Percentiles rank a stretch among this genome's conserved stretches.
phyloP scores from a whole-genome alignment of 2,888 invertebrate genomes.

The Pediacus dermestoides region DNA sequence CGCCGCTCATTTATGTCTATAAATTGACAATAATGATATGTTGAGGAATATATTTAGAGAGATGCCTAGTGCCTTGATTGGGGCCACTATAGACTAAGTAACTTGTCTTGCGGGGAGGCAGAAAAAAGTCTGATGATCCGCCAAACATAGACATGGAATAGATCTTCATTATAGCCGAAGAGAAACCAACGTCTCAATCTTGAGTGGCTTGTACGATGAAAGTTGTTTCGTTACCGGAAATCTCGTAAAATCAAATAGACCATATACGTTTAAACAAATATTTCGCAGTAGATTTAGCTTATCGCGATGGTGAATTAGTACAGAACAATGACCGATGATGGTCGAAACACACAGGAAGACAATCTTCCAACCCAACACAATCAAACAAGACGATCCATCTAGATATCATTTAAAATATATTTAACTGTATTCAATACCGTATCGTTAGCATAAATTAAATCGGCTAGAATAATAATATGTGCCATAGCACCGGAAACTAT shows the following conservation, averaged over 20 bases:
- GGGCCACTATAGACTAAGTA: conserved; percentile 1
- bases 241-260: conserved; percentile 37
- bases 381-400: conserved; percentile 3
- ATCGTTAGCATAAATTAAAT: conserved; percentile 47
- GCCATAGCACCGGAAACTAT: conserved; percentile 47
- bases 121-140: too few species aligned
- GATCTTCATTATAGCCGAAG: too few species aligned
- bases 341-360: conserved; percentile 39
- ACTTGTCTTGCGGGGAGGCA: conserved; percentile 3
- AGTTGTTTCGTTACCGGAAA: too few species aligned
- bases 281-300: conserved; percentile 28
- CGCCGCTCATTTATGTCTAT: conserved; percentile 44
- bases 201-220: too few species aligned
- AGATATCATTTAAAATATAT: conserved; percentile 34
- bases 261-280: too few species aligned
- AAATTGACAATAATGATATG: conserved; percentile 46
- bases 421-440: conserved; percentile 39
- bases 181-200: too few species aligned
- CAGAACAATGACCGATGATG: conserved; percentile 47
- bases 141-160: too few species aligned
- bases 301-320: conserved; percentile 43
- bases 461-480: conserved; percentile 34
- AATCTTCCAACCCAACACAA: conserved; percentile 29
- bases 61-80: conserved; percentile 6
- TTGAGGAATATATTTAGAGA: conserved; percentile 22